Evolutionary conservation across 2,888 invertebrate species (phyloP), one percentile per base, ranked within the genome.

Genomic region (Sarcophaga caerulescens): DNA sequence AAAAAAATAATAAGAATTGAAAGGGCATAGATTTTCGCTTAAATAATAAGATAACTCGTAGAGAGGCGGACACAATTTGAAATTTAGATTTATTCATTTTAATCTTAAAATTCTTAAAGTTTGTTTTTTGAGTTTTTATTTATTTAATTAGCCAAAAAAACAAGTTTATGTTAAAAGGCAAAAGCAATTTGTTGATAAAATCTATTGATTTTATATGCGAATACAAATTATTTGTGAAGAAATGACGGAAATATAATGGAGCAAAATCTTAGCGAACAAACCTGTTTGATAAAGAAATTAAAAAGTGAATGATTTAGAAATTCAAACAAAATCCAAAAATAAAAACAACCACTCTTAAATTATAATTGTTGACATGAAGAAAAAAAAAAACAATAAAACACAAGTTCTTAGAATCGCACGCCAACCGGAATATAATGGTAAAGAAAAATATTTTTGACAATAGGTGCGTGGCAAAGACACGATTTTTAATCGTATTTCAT

Each of bases 11-110:
- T 8, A 35, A 35, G 35, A 35, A 35, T 8, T 35, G 35, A 35
- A 35, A 35, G 35, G 35, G 35, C 35, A 35, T 35, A 35, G 35
- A 35, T 35, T 35, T 35, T 35, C 35, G 35, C 35, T 35, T 35
- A 35, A 35, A 35, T 35, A 35, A 35, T 35, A 35, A 35, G 35
- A 35, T 35, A 35, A 35, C 6, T 35, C 35, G 8, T 35, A 35
- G 35, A 35, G 35, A 91, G 86, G 88, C 91, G 91, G 90, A 91
- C 90, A 89, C 89, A 87, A 89, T 73, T 74, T 76, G 12, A 80
- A 77, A 71, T 78, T 63, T 59, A 73, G 76, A 83, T 82, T 81
- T 74, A 45, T 73, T 68, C 44, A n/a, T 69, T 70, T 23, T 14
- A 68, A 47, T 82, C 62, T 79, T 68, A 19, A 66, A 78, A n/a